Base-by-base conservation (phyloP, 2,797 vertebrate genomes). In the Chelidonichthys spinosus region DNA sequence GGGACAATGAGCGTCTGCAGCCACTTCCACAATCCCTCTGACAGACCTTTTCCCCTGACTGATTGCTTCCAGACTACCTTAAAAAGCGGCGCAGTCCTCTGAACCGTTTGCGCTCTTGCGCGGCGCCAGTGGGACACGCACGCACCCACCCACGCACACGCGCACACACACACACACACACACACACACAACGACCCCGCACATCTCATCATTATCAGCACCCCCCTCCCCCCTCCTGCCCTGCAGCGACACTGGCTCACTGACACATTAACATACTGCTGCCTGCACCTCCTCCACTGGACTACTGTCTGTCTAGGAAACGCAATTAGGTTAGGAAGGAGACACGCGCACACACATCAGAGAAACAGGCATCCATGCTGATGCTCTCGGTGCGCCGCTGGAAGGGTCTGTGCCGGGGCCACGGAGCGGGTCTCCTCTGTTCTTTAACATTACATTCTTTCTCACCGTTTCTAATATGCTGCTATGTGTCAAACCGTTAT, bases 51-150 rank as follows among this genome's bases (percentile, higher is more conserved):
- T 66, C 75, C 75, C 76, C 74, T 72, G 86, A 80, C 73, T 91
- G 90, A 94, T 93, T 90, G 77, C 88, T 91, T 90, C 91, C 93
- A 94, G 93, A 92, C 92, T 81, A 77, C 83, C 86, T 86, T 87
- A 81, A 91, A 90, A 86, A 82, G n/a, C 74, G 61, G 42, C 63
- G 53, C 78, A 72, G 74, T 64, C 84, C 65, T 65, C 76, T 76
- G 68, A 63, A 65, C 63, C 63, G 66, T 70, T 85, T 62, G 74
- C 84, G 74, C 71, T 83, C 74, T 69, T 77, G 87, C 84, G 81
- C 83, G 93, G 94, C 93, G 94, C 94, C 94, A 94, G 91, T 88
- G 85, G 89, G 87, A 87, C 79, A 49, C 47, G 4, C 52, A 43
- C 70, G 52, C 83, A 61, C 84, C 66, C 78, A 56, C 82, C 74